A percentile compares a stretch with the other conserved stretches of the same genome.
phyloP scores from a whole-genome alignment of 2,113 vertebrate genomes.

The Chaetops frenatus region DNA sequence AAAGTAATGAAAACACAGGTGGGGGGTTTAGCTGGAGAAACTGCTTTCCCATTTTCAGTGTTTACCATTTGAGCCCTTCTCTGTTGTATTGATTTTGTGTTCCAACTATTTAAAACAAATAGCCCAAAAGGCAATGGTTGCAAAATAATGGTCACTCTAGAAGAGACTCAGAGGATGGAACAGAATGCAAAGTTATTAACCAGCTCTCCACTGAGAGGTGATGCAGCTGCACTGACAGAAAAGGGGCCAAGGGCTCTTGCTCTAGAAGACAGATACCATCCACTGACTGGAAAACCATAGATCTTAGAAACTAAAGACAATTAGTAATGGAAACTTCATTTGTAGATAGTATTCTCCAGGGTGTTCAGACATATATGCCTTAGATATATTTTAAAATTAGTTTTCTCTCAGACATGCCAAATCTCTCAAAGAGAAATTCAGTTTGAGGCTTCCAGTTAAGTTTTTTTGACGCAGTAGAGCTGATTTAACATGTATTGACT shows the following conservation, averaged over 20 bases:
- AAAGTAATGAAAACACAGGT: background rate
- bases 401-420: background rate
- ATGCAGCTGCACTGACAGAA: background rate
- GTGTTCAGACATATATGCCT: background rate
- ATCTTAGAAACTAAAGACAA: background rate
- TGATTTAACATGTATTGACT: background rate
- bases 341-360: background rate
- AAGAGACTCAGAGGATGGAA: background rate
- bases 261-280: background rate
- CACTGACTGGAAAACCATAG: background rate
- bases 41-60: background rate
- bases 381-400: background rate
- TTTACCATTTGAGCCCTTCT: background rate
- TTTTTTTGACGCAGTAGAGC: background rate
- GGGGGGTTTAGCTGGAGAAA: background rate
- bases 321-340: background rate
- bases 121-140: constrained; percentile 5
- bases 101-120: constrained; percentile 43
- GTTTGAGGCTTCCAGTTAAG: background rate
- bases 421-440: background rate
- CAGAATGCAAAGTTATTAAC: background rate
- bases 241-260: background rate
- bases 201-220: background rate
- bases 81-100: constrained; percentile 36
- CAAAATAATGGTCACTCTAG: constrained; percentile 3